Conservation (phyloP, 2,888 invertebrate species). For the Argyra leucocephala region DNA sequence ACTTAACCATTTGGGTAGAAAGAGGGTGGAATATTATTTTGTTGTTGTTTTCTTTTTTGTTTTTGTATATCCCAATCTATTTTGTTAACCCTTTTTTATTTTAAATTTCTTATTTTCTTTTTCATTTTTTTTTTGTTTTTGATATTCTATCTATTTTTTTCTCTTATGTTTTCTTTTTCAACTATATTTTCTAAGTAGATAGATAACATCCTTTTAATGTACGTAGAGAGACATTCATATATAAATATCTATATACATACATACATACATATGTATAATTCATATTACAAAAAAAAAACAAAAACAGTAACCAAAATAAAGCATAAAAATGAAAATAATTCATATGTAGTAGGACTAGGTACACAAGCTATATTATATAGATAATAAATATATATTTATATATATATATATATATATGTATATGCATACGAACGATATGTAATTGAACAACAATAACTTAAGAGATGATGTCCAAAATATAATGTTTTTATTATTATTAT, state of each 20-base stretch:
- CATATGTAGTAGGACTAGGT: no score
- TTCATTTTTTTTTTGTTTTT: neutral
- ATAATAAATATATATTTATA: no score
- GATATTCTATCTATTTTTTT: neutral
- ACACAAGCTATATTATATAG: no score
- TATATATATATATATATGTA: no score
- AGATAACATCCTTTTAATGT: neutral
- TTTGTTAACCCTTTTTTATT: slow-evolving; percentile 1
- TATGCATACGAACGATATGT: neutral
- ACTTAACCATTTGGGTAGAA: slow-evolving; percentile 4
- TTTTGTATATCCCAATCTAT: neutral
- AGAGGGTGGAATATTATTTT: neutral
- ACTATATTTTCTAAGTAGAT: neutral
- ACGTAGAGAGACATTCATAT: neutral
- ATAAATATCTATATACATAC: neutral
- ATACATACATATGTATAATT: neutral
- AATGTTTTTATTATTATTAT: neutral
- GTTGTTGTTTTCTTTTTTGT: no score
- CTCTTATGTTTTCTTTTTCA: neutral
- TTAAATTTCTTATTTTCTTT: neutral
- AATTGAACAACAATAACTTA: neutral
- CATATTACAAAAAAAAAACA: no score
- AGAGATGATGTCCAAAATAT: neutral
- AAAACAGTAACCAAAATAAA: no score
- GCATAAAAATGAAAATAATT: no score